Conservation (phyloP, 2,797 vertebrate genomes). For the Phyllotis vaccarum region DNA sequence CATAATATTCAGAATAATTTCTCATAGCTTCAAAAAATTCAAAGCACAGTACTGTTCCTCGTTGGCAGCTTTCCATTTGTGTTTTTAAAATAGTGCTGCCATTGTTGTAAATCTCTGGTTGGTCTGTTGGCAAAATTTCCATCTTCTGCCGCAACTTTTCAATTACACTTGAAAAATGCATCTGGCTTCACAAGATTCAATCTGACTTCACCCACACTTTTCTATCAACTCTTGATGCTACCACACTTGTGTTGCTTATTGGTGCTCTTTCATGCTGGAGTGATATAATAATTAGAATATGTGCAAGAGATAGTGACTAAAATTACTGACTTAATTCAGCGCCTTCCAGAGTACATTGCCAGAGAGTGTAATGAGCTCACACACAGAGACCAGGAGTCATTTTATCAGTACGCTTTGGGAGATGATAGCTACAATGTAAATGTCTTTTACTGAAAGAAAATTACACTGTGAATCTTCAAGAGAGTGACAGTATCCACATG, state of each 20-base stretch:
- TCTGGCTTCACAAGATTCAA: background rate
- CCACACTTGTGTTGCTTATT: background rate
- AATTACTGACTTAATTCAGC: constrained; percentile 2
- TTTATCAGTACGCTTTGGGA: background rate
- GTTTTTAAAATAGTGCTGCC: background rate
- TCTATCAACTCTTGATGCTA: background rate
- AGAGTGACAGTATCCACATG: background rate
- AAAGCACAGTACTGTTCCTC: background rate
- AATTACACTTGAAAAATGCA: background rate
- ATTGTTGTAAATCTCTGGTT: background rate
- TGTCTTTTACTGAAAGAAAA: background rate
- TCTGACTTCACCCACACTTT: background rate
- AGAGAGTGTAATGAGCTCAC: background rate
- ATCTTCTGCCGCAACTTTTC: constrained; percentile 3
- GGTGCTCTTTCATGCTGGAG: background rate
- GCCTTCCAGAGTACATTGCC: background rate
- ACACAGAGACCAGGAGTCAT: background rate
- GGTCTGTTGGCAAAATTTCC: background rate
- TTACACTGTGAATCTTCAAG: background rate
- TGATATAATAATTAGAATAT: background rate
- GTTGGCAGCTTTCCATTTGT: background rate
- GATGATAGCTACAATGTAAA: background rate
- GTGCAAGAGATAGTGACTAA: background rate
- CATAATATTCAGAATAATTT: background rate
- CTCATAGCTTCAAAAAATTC: background rate